Base-by-base conservation (phyloP, 2,113 vertebrate genomes). In the Sphyrna mokarran region DNA sequence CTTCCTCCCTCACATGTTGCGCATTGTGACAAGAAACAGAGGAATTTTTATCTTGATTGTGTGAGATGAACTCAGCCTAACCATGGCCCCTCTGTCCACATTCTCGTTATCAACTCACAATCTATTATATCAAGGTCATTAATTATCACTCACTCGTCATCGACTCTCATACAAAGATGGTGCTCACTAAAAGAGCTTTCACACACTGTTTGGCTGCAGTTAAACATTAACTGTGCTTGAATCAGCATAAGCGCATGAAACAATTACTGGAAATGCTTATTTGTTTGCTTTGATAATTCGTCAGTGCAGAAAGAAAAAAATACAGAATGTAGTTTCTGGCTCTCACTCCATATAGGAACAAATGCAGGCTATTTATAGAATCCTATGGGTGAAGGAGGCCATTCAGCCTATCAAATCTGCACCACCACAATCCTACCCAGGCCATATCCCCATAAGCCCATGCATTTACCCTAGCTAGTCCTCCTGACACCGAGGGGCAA, bases 41-140 rank as follows among this genome's bases (percentile, higher is more conserved):
- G 91, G 91, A 96, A 58, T 96, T 96, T 43, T 72, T 96, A 48
- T 22, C 3, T 40, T 85, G 66, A 37, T 4, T 72, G 90, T 58
- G 95, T 91, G 96, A 29, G 87, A 26, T 96, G 96, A 93, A 58
- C 26, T 76, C 23, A 87, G 95, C 96, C 94, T 14, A 96, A 70
- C 96, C 48, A 96, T 63, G 96, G 83, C 87, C 94, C 63, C 96
- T 80, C 94, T 72, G 95, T 95, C 95, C 76, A 40, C 87, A n/a
- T 86, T 95, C 96, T 54, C 95, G 63, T 1, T 6, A 78, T 0
- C 78, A 37, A 83, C 20, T 58, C 96, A 13, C 6, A 95, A 76
- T 87, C 78, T 40, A 96, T 96, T 72, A 96, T 78, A 96, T 33
- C 70, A 94, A 76, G 13, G 9, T 90, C 94, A 95, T 0, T 0